Evolutionary conservation across 2,113 vertebrate species (phyloP).

Genomic region (Clarias macrocephalus): DNA sequence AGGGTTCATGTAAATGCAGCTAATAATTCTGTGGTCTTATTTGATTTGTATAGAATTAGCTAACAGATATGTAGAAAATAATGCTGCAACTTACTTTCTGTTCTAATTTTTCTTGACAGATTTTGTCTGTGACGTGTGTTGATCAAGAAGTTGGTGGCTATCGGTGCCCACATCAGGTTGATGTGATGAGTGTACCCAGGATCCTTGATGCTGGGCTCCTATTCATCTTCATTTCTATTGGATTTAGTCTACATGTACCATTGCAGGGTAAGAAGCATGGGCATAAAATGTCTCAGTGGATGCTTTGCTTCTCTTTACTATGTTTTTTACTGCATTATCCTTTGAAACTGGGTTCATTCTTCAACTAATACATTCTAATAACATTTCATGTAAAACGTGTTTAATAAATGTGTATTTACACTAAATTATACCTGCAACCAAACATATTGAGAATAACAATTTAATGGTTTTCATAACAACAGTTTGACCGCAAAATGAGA

Average conservation of each 20-base stretch:
- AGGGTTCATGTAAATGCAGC: too few relatives aligned
- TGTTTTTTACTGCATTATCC: background rate
- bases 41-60: background rate
- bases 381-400: background rate
- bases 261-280: constrained; percentile 71
- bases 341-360: background rate
- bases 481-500: too few relatives aligned
- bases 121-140: constrained; percentile 19
- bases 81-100: background rate
- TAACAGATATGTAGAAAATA: background rate
- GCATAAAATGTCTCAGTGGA: background rate
- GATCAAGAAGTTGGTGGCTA: background rate
- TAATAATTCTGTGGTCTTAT: too few relatives aligned
- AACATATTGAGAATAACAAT: background rate
- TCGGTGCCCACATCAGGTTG: background rate
- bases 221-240: constrained; percentile 63
- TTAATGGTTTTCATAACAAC: background rate
- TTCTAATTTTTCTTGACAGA: background rate
- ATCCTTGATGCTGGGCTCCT: constrained; percentile 66
- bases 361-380: background rate
- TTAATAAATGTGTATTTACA: background rate
- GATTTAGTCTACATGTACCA: constrained; percentile 74
- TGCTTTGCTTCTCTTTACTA: constrained; percentile 1
- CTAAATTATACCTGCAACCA: background rate
- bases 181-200: constrained; percentile 71